These are phyloP conservation scores for Bombylius discolor DNA, from an alignment of 2,888 invertebrate genomes.

Conservation along the genomic window DNA sequence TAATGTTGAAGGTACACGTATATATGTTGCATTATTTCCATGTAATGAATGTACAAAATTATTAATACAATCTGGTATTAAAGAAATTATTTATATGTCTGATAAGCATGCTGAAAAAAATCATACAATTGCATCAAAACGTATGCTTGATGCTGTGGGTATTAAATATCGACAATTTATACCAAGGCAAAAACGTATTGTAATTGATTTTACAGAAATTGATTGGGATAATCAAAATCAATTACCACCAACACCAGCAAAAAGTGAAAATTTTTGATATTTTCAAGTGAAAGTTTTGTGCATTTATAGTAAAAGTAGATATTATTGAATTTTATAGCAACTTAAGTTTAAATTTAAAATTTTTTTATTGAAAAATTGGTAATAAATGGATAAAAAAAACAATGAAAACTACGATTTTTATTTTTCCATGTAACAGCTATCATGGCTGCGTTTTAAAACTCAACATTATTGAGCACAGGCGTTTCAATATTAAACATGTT, in stretches of 20 bases:
- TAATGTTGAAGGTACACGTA: conserved; percentile 61
- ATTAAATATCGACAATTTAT: conserved; percentile 53
- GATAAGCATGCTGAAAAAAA: conserved; percentile 64
- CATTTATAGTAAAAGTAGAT: too few relatives aligned
- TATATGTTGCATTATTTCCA: conserved; percentile 87
- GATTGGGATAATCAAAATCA: conserved; percentile 13
- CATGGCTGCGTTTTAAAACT: too few relatives aligned
- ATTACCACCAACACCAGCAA: conserved; percentile 9
- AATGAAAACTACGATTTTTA: too few relatives aligned
- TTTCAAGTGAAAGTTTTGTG: too few relatives aligned
- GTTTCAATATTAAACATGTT: too few relatives aligned
- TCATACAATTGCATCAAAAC: conserved; percentile 60
- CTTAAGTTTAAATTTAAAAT: too few relatives aligned
- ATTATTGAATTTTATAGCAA: too few relatives aligned
- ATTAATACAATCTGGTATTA: conserved; percentile 87
- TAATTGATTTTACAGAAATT: conserved; percentile 48
- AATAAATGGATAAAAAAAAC: too few relatives aligned
- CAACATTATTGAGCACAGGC: too few relatives aligned
- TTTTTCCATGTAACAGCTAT: too few relatives aligned
- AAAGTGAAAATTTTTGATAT: not conserved
- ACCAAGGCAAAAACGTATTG: conserved; percentile 48
- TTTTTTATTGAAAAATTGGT: too few relatives aligned
- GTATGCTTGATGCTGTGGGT: conserved; percentile 68
- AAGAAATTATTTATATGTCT: conserved; percentile 62
- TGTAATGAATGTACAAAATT: conserved; percentile 97